Percentiles rank a stretch among this genome's conserved stretches.
Conservation (phyloP, 2,888 invertebrate genomes). For the Yponomeuta evonymella region DNA sequence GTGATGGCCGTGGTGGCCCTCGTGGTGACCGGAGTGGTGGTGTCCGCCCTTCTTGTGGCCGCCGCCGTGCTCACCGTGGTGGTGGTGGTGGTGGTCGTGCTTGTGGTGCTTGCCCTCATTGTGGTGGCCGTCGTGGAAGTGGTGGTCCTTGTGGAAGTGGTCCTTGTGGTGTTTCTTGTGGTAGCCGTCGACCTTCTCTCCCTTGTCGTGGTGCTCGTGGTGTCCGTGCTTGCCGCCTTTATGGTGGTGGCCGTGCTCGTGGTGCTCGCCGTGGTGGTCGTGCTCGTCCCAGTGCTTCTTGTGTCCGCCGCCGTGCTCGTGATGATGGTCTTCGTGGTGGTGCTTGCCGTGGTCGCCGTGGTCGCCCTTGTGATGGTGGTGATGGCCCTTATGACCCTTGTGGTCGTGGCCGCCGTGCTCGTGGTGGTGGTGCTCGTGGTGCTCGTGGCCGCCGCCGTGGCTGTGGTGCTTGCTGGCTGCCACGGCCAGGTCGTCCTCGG, state of each 20-base stretch:
- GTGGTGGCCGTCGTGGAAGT: slow-evolving; percentile 91
- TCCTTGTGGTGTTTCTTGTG: slow-evolving; percentile 92
- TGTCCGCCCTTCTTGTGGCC: slow-evolving; percentile 88
- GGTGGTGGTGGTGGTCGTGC: slow-evolving; percentile 84
- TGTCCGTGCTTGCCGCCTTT: slow-evolving; percentile 88
- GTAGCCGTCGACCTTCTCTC: slow-evolving; percentile 86
- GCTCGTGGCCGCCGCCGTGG: slow-evolving; percentile 80
- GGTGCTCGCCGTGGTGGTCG: slow-evolving; percentile 84
- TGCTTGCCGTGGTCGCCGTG: slow-evolving; percentile 87
- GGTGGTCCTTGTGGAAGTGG: slow-evolving; percentile 90
- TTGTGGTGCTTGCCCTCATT: slow-evolving; percentile 89
- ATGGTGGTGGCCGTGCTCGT: slow-evolving; percentile 85
- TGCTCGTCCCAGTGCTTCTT: slow-evolving; percentile 87
- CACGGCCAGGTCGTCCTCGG: slow-evolving; percentile 56
- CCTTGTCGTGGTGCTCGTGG: slow-evolving; percentile 89
- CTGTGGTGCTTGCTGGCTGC: slow-evolving; percentile 73
- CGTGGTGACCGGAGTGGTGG: slow-evolving; percentile 85
- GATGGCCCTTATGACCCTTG: slow-evolving; percentile 85
- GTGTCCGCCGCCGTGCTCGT: slow-evolving; percentile 85
- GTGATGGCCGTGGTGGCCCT: slow-evolving; percentile 86
- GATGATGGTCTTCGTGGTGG: slow-evolving; percentile 83
- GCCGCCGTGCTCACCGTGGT: slow-evolving; percentile 83
- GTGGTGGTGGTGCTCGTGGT: slow-evolving; percentile 80
- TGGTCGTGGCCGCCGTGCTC: slow-evolving; percentile 84
- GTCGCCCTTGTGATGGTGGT: slow-evolving; percentile 86